These are phyloP conservation scores for Syngnathus acus DNA, from an alignment of 2,797 vertebrate species.

Conservation along the genomic window DNA sequence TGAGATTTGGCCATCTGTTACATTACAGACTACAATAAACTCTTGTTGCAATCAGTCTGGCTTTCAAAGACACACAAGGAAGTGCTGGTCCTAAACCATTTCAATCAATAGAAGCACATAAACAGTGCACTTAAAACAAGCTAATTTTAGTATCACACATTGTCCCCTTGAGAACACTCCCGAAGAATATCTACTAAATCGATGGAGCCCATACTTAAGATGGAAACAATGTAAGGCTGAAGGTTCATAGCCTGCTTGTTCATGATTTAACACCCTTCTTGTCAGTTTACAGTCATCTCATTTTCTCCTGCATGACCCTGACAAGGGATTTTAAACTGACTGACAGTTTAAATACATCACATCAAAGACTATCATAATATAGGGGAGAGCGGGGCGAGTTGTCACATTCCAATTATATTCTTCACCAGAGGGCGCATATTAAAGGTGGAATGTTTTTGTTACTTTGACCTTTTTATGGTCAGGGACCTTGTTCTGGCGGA, in stretches of 20 bases:
- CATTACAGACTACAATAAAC: constrained; percentile 44
- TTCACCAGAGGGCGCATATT: too few species aligned
- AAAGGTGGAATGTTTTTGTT: too few species aligned
- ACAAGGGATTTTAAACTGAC: constrained; percentile 12
- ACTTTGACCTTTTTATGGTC: too few species aligned
- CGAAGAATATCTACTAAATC: constrained; percentile 33
- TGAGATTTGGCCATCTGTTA: constrained; percentile 50
- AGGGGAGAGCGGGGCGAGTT: too few species aligned
- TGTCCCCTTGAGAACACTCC: constrained; percentile 19
- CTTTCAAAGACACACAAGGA: constrained; percentile 26
- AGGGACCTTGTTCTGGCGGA: too few species aligned
- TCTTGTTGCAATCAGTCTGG: constrained; percentile 16
- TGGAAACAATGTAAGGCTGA: constrained; percentile 11
- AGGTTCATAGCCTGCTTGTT: constrained; percentile 42
- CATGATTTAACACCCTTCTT: constrained; percentile 38
- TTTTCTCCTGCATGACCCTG: constrained; percentile 17
- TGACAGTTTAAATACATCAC: constrained; percentile 13
- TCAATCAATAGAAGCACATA: constrained; percentile 19
- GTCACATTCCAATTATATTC: too few species aligned
- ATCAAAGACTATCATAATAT: constrained; percentile 2
- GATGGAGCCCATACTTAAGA: constrained; percentile 20
- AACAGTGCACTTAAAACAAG: constrained; percentile 9
- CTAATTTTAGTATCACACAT: constrained; percentile 18
- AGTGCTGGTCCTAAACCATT: constrained; percentile 17
- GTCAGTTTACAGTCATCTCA: constrained; percentile 32